Evolutionary conservation across 1,140 invertebrate species (phyloP), one percentile per base, ranked within the genome.

Genomic region (Himalopsyche phryganea): DNA sequence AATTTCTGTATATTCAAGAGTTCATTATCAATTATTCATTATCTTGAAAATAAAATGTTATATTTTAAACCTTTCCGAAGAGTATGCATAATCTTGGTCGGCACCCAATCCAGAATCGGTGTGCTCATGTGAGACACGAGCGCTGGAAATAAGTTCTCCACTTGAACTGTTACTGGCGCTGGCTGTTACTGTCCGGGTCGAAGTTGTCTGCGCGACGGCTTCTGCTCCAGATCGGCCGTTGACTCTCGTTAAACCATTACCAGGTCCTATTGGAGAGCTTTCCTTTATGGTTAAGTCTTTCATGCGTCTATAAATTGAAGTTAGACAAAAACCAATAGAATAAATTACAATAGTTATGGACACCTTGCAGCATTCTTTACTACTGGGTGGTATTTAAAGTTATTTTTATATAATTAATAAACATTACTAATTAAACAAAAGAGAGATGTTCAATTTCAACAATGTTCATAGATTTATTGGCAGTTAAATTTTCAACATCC

Each of bases 71-170:
- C 81, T 78, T 68, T 83, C 82, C 14, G 80, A 83, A 42, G 80
- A 82, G 68, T 83, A 83, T 4, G 80, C 81, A 67, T 81, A 84
- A 58, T 85, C 83, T 68, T 85, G 83, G 71, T 86, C 84, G n/a
- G 80, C 83, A 19, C 83, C 83, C 1, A 86, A 68, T 1, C 83
- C 84, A 0, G 84, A 86, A 68, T 85, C 84, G 0, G 83, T 85
- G 65, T 85, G 83, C 66, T 86, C 84, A 60, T 86, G 83, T 7
- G 81, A 83, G 11, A 83, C 80, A 36, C 82, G 70, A 18, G 78
- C 68, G 44, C 79, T 80, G 32, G 73, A 71, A 42, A 78, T 77
- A 17, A 77, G 66, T 51, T 78, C 76, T 15, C 76, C 76, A 49
- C 76, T 78, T 9, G 74, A 77, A 50, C 76, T 78, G 54, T 78